phyloP scores from a whole-genome alignment of 2,113 vertebrate species.

The Malurus cyaneus region DNA sequence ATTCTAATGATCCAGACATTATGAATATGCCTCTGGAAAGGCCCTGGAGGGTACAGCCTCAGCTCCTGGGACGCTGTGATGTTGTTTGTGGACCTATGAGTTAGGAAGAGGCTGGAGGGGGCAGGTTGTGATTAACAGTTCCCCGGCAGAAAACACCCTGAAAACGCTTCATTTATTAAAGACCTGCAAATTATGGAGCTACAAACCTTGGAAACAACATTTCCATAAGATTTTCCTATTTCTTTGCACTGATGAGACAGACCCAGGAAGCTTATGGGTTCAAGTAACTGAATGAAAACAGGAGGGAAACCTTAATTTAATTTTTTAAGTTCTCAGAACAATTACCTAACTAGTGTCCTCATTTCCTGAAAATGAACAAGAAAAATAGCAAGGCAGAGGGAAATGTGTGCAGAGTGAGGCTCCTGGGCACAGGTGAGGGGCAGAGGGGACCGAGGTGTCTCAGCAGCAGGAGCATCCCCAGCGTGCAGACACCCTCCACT shows the following conservation, averaged over 20 bases:
- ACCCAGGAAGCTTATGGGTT: conserved; percentile 4
- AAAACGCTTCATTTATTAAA: conserved; percentile 31
- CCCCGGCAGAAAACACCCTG: conserved; percentile 29
- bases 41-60: not conserved
- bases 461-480: not conserved
- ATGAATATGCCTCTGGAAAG: not conserved
- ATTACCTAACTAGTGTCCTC: not conserved
- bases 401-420: accelerated
- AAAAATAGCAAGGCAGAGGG: not conserved
- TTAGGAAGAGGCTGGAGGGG: conserved; percentile 15
- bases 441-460: not conserved
- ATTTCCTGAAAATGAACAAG: not conserved
- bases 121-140: conserved; percentile 5
- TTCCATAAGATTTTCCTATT: conserved; percentile 37
- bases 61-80: not conserved
- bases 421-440: not conserved
- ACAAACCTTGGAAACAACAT: conserved; percentile 25
- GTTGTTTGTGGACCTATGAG: conserved; percentile 26
- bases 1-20: not conserved
- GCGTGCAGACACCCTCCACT: not conserved
- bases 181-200: conserved; percentile 40
- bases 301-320: not conserved
- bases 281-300: not conserved
- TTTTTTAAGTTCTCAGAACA: not conserved
- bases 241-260: not conserved